A percentile compares a stretch with the other conserved stretches of the same genome.
Evolutionary conservation across 2,797 vertebrate genomes (phyloP).

Genomic region (Vipera latastei): DNA sequence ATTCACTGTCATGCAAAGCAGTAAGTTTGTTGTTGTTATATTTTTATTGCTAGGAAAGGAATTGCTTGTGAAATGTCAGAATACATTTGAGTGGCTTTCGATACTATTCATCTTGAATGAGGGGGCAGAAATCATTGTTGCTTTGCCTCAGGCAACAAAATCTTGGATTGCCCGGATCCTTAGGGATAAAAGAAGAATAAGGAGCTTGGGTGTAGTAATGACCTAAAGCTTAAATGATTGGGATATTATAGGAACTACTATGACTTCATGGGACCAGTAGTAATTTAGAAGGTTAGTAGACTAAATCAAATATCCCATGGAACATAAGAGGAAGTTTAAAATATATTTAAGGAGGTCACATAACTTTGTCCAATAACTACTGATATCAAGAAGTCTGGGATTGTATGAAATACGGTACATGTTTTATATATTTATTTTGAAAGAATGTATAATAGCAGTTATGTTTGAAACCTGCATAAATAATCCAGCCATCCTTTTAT

Average conservation of each 20-base stretch:
- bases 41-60: neutral
- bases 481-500: neutral
- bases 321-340: neutral
- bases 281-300: neutral
- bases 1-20: neutral
- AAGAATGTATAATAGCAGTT: neutral
- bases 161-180: neutral
- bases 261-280: neutral
- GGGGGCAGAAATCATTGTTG: neutral
- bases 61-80: neutral
- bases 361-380: neutral
- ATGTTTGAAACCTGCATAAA: neutral
- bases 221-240: neutral
- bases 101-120: neutral
- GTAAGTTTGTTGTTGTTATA: neutral
- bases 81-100: neutral
- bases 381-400: neutral
- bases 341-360: neutral
- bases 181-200: neutral
- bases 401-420: neutral
- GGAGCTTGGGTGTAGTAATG: neutral
- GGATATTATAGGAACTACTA: neutral
- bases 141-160: neutral
- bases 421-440: neutral
- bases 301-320: neutral